A percentile compares a stretch with the other conserved stretches of the same genome.
Conservation (phyloP, 2,113 vertebrate species). For the Otus sunia region DNA sequence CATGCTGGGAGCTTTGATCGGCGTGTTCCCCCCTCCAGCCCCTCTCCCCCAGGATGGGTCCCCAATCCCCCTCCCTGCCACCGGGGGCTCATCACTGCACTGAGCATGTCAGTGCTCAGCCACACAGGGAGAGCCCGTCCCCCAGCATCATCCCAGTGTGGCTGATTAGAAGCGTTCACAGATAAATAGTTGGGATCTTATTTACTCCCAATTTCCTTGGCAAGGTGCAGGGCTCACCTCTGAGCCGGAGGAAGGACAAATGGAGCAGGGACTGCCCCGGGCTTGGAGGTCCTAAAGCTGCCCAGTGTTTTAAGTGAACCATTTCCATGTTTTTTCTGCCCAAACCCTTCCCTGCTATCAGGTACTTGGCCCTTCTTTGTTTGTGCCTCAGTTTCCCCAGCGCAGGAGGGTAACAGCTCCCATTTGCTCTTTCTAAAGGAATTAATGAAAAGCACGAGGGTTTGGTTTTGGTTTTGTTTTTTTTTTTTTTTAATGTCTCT, state of each 20-base stretch:
- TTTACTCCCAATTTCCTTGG: background rate
- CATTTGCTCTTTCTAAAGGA: background rate
- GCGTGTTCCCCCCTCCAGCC: no score
- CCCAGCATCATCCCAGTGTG: background rate
- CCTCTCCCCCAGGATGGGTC: no score
- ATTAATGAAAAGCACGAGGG: background rate
- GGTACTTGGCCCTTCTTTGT: background rate
- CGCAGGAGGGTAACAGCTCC: accelerated
- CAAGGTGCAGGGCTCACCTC: background rate
- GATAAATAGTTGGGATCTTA: accelerated
- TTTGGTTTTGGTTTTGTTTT: no score
- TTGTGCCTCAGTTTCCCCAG: background rate
- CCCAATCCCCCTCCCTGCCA: background rate
- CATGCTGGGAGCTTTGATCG: background rate
- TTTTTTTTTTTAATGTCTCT: background rate
- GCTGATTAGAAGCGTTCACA: background rate
- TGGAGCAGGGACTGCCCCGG: background rate
- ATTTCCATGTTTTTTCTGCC: background rate
- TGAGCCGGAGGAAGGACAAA: background rate
- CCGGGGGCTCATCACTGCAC: background rate
- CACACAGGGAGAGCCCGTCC: accelerated
- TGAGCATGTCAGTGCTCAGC: background rate
- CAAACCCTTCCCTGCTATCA: background rate
- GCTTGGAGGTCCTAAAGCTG: background rate
- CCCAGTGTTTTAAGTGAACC: background rate